A percentile compares a stretch with the other conserved stretches of the same genome.
Conservation (phyloP, 1,140 invertebrate species). For the Dolichoris vasculosae region DNA sequence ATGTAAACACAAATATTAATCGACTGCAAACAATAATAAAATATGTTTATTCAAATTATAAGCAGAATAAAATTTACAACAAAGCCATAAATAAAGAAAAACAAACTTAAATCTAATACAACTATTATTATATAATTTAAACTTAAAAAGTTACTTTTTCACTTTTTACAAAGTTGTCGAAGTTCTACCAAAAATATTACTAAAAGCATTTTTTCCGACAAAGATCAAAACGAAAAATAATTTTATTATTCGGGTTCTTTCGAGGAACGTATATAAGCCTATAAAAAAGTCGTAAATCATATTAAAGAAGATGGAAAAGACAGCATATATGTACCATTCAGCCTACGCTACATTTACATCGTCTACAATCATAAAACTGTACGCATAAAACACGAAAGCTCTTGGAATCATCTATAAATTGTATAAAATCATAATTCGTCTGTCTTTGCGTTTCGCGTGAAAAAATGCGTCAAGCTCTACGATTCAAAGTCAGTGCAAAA, state of each 20-base stretch:
- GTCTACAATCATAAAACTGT: conserved; percentile 17
- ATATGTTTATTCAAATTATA: conserved; percentile 42
- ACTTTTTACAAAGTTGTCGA: background rate
- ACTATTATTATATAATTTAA: background rate
- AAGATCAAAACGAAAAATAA: conserved; percentile 10
- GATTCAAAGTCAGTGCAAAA: background rate
- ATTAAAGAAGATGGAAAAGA: conserved; percentile 22
- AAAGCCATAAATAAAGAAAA: conserved; percentile 5
- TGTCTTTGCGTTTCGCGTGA: background rate
- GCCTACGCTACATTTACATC: conserved; percentile 19
- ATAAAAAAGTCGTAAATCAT: conserved; percentile 33
- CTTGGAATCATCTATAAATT: conserved; percentile 3
- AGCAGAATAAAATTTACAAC: conserved; percentile 32
- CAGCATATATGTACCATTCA: background rate
- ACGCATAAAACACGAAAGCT: conserved; percentile 8
- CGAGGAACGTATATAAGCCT: background rate
- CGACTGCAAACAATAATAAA: conserved; percentile 15
- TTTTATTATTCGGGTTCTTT: conserved; percentile 18
- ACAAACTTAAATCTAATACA: conserved; percentile 14
- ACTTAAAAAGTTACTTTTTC: background rate
- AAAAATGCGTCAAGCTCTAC: background rate
- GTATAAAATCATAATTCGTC: conserved; percentile 25
- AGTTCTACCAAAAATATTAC: background rate
- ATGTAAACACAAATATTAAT: conserved; percentile 33
- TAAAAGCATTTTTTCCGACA: background rate